Percentiles rank a stretch among this genome's conserved stretches.
Conservation (phyloP, 1,140 invertebrate species). For the Ceratina calcarata region DNA sequence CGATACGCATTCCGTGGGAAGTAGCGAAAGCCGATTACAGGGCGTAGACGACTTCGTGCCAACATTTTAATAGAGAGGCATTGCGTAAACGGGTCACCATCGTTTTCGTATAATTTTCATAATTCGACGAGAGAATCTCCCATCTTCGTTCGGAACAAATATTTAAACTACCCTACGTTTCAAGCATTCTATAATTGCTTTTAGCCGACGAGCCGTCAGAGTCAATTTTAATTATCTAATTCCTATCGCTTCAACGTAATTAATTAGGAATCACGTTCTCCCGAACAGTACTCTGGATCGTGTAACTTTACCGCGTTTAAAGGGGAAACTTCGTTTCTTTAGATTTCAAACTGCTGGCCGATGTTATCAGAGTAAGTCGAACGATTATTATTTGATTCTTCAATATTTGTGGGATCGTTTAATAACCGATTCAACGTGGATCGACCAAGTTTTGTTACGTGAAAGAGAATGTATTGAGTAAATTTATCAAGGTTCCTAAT, state of each 20-base stretch:
- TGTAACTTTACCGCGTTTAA: background rate
- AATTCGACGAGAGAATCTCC: slow-evolving; percentile 7
- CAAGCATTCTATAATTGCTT: slow-evolving; percentile 20
- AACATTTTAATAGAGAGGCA: slow-evolving; percentile 7
- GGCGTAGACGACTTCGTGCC: background rate
- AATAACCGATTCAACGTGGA: too few species aligned
- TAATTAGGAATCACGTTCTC: background rate
- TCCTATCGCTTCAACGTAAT: slow-evolving; percentile 42
- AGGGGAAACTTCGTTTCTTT: background rate
- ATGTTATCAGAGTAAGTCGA: too few species aligned
- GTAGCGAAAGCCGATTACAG: slow-evolving; percentile 4
- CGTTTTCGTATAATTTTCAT: slow-evolving; percentile 32
- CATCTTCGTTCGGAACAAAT: slow-evolving; percentile 19
- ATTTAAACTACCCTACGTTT: slow-evolving; percentile 21
- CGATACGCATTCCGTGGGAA: background rate
- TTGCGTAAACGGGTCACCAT: background rate
- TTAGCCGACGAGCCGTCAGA: background rate
- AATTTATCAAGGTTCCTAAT: background rate
- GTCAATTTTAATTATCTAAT: slow-evolving; percentile 29
- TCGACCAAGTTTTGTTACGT: background rate
- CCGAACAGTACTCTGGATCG: background rate
- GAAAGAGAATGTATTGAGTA: too few species aligned
- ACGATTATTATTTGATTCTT: too few species aligned
- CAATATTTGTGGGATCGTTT: too few species aligned
- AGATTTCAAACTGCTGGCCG: too few species aligned